A percentile compares a stretch with the other conserved stretches of the same genome.
These are phyloP conservation scores for Zaprionus gabonicus DNA, from an alignment of 1,140 invertebrate genomes.

Conservation along the genomic window DNA sequence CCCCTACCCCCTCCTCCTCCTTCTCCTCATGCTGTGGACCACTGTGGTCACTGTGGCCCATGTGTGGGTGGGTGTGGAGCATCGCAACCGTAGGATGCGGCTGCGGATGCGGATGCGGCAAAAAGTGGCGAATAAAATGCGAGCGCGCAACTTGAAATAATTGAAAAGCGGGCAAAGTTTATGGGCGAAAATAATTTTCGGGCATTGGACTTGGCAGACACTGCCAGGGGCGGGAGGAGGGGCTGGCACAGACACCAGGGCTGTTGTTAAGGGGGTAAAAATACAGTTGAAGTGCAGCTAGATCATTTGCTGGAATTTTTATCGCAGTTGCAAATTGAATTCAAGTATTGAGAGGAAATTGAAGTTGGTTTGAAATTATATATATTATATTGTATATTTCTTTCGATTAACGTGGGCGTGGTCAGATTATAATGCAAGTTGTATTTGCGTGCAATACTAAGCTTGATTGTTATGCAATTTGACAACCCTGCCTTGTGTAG, in stretches of 20 bases:
- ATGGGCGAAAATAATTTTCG: conserved; percentile 60
- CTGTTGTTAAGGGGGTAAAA: too few relatives aligned
- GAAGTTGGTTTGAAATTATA: background rate
- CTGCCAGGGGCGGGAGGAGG: background rate
- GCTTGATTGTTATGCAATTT: too few relatives aligned
- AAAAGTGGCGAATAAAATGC: conserved; percentile 54
- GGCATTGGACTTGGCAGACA: conserved; percentile 27
- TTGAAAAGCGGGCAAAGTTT: conserved; percentile 70
- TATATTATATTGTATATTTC: too few relatives aligned
- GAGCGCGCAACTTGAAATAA: conserved; percentile 54
- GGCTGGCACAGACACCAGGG: background rate
- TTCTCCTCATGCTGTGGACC: background rate
- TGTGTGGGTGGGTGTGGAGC: background rate
- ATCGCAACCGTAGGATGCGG: background rate
- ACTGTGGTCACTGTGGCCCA: background rate
- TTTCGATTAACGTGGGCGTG: too few relatives aligned
- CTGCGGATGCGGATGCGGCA: conserved; percentile 18
- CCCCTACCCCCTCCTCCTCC: background rate
- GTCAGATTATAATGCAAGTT: too few relatives aligned
- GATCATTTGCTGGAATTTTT: background rate
- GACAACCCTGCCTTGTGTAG: too few relatives aligned
- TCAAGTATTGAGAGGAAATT: background rate
- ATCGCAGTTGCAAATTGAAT: background rate
- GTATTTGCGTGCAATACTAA: too few relatives aligned
- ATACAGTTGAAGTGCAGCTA: background rate